These are phyloP conservation scores for Calycopis cecrops DNA, from an alignment of 1,140 invertebrate genomes.

Conservation along the genomic window DNA sequence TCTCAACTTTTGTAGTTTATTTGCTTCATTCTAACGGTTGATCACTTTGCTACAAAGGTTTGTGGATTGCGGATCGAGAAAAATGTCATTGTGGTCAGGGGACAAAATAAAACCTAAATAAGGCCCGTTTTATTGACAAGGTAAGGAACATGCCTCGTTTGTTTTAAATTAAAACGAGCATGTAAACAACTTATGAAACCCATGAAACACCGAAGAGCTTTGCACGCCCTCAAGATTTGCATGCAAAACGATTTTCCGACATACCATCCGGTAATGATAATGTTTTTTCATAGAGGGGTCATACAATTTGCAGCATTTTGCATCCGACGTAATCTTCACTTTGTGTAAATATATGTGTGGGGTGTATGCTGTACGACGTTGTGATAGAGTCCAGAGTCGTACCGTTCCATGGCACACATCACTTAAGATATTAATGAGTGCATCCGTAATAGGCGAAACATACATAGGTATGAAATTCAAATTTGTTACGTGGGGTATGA, in stretches of 20 bases:
- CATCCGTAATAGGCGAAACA: conserved; percentile 72
- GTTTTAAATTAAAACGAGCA: background rate
- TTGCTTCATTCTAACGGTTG: no score
- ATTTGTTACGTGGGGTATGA: conserved; percentile 65
- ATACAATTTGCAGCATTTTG: conserved; percentile 71
- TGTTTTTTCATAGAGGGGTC: conserved; percentile 66
- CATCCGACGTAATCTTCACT: conserved; percentile 64
- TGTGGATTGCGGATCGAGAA: no score
- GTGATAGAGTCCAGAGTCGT: conserved; percentile 41
- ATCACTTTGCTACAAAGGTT: no score
- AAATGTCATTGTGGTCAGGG: no score
- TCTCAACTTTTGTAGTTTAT: no score
- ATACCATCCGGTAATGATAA: conserved; percentile 56
- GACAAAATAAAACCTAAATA: no score
- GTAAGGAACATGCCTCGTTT: no score
- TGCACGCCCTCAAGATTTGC: conserved; percentile 54
- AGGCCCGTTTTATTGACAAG: no score
- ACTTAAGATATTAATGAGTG: conserved; percentile 74
- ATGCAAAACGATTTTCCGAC: conserved; percentile 56
- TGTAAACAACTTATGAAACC: conserved; percentile 8
- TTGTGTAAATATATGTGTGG: conserved; percentile 39
- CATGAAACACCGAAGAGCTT: conserved; percentile 23
- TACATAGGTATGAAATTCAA: conserved; percentile 70
- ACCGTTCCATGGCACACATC: conserved; percentile 45
- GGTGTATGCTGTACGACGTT: conserved; percentile 10